A percentile compares a stretch with the other conserved stretches of the same genome.
Conservation (phyloP, 2,797 vertebrate species). For the Sorex maritimensis region DNA sequence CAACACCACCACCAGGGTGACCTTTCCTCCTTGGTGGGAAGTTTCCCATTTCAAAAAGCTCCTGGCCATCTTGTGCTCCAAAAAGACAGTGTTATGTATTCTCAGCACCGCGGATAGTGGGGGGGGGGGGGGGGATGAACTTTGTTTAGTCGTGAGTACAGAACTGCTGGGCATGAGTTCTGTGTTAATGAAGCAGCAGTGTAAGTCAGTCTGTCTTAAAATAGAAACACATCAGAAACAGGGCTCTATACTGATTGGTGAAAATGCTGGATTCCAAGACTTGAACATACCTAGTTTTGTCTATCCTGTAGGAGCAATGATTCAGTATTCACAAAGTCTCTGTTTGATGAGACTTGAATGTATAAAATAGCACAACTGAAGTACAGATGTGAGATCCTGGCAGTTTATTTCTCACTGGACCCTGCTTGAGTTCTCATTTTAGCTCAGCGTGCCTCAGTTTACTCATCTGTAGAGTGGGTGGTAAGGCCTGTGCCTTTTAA, state of each 20-base stretch:
- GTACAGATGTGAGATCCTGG: neutral
- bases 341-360: neutral
- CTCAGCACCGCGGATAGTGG: neutral
- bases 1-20: too few species aligned
- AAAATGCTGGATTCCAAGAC: neutral
- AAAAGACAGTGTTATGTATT: neutral
- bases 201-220: slow-evolving; percentile 28
- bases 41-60: slow-evolving; percentile 39
- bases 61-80: neutral
- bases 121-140: too few species aligned
- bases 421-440: neutral
- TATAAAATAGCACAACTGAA: neutral
- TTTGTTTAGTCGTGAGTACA: neutral
- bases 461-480: neutral
- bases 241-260: neutral
- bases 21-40: neutral
- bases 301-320: neutral
- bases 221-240: neutral
- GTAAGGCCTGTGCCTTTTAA: neutral
- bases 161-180: neutral
- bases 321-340: neutral
- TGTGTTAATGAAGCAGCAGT: neutral
- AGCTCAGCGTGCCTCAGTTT: slow-evolving; percentile 7
- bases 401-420: slow-evolving; percentile 13
- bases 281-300: neutral